phyloP scores from a whole-genome alignment of 2,797 vertebrate species.

The Sebastes diploproa region DNA sequence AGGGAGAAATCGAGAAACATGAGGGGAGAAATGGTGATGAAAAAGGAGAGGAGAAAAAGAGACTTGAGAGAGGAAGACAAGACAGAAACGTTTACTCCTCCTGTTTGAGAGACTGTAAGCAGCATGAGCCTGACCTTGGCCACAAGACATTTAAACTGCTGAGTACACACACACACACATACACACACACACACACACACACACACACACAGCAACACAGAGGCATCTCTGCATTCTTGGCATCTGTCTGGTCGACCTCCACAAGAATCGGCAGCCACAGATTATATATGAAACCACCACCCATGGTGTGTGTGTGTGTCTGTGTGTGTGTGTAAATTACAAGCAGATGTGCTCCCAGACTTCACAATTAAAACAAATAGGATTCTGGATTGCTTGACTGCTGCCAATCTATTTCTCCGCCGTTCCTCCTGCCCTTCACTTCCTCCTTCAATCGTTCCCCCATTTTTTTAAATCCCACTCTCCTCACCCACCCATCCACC shows the following conservation, averaged over 20 bases:
- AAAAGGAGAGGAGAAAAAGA: neutral
- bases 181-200: neutral
- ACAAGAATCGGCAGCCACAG: neutral
- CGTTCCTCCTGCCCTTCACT: neutral
- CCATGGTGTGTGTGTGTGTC: neutral
- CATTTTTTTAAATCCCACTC: slow-evolving; percentile 29
- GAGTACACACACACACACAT: neutral
- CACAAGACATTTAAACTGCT: slow-evolving; percentile 12
- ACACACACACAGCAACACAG: neutral
- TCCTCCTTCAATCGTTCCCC: slow-evolving; percentile 4
- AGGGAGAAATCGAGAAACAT: neutral
- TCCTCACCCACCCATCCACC: slow-evolving; percentile 16
- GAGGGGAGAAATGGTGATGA: neutral
- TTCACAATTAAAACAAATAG: slow-evolving; percentile 52
- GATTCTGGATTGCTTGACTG: slow-evolving; percentile 33
- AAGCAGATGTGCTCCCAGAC: slow-evolving; percentile 56
- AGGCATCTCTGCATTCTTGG: neutral
- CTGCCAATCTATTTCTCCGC: slow-evolving; percentile 40
- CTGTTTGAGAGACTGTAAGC: slow-evolving; percentile 7
- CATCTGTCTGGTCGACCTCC: neutral
- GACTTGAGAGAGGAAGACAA: neutral
- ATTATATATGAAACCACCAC: neutral
- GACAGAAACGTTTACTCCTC: slow-evolving; percentile 8
- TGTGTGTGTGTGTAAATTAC: neutral
- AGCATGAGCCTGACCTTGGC: slow-evolving; percentile 47